These are phyloP conservation scores for Gnathonemus longibarbis DNA, from an alignment of 2,113 vertebrate species.

Conservation along the genomic window DNA sequence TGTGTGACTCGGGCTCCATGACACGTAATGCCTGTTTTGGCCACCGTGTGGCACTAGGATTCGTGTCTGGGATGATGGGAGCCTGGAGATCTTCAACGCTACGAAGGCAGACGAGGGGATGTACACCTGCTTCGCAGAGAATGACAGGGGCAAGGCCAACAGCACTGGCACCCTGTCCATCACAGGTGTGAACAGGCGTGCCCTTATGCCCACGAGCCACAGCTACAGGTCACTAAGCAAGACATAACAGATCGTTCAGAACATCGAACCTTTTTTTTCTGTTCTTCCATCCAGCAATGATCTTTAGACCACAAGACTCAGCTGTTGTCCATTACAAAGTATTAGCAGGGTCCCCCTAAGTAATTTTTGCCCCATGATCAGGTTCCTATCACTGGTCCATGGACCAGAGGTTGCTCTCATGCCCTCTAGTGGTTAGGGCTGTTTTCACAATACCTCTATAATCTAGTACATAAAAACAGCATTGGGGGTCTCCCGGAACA, in stretches of 20 bases:
- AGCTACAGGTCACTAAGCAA: neutral
- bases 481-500: neutral
- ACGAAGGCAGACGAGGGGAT: constrained; percentile 77
- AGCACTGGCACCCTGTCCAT: constrained; percentile 82
- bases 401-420: neutral
- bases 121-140: constrained; percentile 90
- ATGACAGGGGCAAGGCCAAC: constrained; percentile 85
- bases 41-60: constrained; percentile 55
- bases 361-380: neutral
- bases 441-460: neutral
- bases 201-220: neutral
- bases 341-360: neutral
- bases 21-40: neutral
- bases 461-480: neutral
- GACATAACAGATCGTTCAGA: neutral
- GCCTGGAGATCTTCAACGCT: constrained; percentile 84
- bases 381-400: neutral
- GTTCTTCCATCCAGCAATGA: neutral
- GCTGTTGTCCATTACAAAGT: neutral
- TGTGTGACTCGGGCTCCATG: neutral
- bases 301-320: neutral
- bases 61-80: constrained; percentile 83
- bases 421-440: neutral
- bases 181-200: constrained; percentile 64
- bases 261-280: neutral